These are phyloP conservation scores for Drosophila flavopinicola DNA, from an alignment of 2,888 invertebrate genomes.

Conservation along the genomic window DNA sequence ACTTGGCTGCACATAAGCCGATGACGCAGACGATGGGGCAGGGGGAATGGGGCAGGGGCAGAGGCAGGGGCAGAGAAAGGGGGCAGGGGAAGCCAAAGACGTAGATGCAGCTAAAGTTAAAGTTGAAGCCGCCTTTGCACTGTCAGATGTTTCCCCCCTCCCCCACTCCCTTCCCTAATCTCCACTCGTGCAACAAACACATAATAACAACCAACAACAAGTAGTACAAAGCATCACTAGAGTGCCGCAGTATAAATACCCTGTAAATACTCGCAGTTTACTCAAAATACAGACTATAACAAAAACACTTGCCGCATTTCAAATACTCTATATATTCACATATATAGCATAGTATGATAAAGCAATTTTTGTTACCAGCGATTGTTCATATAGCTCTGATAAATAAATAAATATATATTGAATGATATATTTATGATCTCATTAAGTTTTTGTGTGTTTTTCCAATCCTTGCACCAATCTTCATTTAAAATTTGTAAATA, in stretches of 20 bases:
- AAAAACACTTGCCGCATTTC: no score
- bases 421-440: no score
- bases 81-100: conserved; percentile 12
- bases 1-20: conserved; percentile 72
- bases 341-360: no score
- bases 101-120: conserved; percentile 26
- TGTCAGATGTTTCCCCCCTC: conserved; percentile 24
- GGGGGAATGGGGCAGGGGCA: not conserved
- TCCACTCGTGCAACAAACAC: conserved; percentile 17
- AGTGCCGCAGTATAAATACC: not conserved
- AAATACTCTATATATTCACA: no score
- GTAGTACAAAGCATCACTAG: not conserved
- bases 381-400: not conserved
- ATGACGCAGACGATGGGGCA: conserved; percentile 13
- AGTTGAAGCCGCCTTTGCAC: conserved; percentile 34
- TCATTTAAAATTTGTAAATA: no score
- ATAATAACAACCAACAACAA: conserved; percentile 35
- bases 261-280: not conserved
- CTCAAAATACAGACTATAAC: not conserved
- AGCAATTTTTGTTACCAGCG: no score
- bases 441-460: no score
- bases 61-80: not conserved
- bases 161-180: no score
- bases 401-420: no score
- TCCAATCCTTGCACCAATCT: no score